Base-by-base conservation (phyloP, 2,888 invertebrate genomes). In the Euzophera pinguis region DNA sequence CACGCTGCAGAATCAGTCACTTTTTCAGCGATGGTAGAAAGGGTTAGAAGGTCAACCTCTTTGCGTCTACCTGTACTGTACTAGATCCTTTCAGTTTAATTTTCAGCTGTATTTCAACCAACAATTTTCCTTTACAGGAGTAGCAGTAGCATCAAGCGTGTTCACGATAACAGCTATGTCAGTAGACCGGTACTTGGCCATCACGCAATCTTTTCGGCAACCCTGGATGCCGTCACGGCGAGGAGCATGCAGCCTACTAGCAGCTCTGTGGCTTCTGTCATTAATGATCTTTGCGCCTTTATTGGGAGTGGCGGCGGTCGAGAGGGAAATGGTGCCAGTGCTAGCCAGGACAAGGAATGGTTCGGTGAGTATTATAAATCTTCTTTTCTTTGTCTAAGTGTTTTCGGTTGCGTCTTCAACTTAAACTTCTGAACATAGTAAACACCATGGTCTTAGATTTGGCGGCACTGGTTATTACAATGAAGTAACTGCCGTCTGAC, bases 101-200 rank as follows among this genome's bases (percentile, higher is more conserved):
- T n/a, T n/a, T n/a, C n/a, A n/a, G n/a, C n/a, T n/a, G n/a, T n/a
- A n/a, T n/a, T n/a, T n/a, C n/a, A n/a, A n/a, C n/a, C n/a, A n/a
- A n/a, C n/a, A n/a, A n/a, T 57, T 60, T 22, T 71, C 5, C 22
- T 84, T 62, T 1, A 4, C 84, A 95, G 95, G 94, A 52, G 93
- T 95, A 22, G 93, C 95, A n/a, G 95, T 95, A 2, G 94, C 94
- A 0, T 94, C 95, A 0, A 95, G 95, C 67, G 94, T 96, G 48
- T 95, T 95, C 75, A 95, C 95, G 0, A 95, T 96, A 64, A 94
- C 94, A 0, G 93, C 94, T 0, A 94, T 95, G 94, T 94, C 95
- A 4, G 91, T 95, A 53, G 95, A 95, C 78, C 91, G 95, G 50
- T 95, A 94, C 65, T 75, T 94, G 52, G 95, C 95, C 50, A 95